phyloP scores from a whole-genome alignment of 2,797 vertebrate genomes.

The Crenuchus spilurus region DNA sequence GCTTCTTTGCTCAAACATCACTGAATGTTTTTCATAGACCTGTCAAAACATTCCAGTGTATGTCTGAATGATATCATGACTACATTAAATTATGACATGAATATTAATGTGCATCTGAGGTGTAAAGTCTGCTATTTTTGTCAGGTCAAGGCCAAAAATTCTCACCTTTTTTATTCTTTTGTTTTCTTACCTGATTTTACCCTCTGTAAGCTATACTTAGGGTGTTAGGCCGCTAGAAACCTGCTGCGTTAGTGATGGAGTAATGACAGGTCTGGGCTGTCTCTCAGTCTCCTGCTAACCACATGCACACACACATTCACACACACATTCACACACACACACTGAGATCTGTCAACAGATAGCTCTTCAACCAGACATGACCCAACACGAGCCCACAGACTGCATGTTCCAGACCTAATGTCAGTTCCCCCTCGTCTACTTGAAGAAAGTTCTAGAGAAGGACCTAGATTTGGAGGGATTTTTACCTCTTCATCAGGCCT shows the following conservation, averaged over 20 bases:
- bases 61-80: no score
- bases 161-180: constrained; percentile 21
- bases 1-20: no score
- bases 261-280: constrained; percentile 72
- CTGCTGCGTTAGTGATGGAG: constrained; percentile 71
- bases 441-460: constrained; percentile 27
- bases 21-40: no score
- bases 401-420: constrained; percentile 19
- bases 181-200: constrained; percentile 49
- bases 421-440: constrained; percentile 11
- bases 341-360: constrained; percentile 69
- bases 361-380: constrained; percentile 72
- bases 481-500: constrained; percentile 6
- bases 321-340: constrained; percentile 49
- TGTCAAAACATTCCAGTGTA: no score
- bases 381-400: constrained; percentile 57
- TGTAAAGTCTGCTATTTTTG: neutral
- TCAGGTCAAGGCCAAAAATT: constrained; percentile 2
- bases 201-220: constrained; percentile 56
- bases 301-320: constrained; percentile 53
- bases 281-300: constrained; percentile 66
- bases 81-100: no score
- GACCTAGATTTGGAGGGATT: neutral
- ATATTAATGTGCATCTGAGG: no score
- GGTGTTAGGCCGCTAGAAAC: constrained; percentile 53